Conservation (phyloP, 2,113 vertebrate species). For the Phalacrocorax carbo region DNA sequence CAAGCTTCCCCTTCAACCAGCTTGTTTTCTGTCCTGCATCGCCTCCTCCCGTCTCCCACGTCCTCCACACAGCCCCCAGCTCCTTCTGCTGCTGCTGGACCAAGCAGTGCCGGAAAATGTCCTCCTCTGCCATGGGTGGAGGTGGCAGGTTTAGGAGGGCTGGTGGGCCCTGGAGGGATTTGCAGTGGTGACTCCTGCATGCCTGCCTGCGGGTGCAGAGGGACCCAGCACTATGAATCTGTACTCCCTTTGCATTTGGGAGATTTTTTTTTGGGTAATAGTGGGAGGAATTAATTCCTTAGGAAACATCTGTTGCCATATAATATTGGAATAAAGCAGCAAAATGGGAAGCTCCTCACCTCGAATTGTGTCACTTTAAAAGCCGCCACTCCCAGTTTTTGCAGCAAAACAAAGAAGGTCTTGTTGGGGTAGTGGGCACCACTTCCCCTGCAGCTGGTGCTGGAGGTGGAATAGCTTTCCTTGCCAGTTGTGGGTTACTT, state of each 20-base stretch:
- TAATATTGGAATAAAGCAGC: constrained; percentile 7
- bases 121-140: not conserved
- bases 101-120: not conserved
- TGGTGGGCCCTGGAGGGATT: not conserved
- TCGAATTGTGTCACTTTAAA: constrained; percentile 58
- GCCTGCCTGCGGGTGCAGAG: not conserved
- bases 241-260: not conserved
- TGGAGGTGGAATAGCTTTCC: constrained; percentile 74
- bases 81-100: not conserved
- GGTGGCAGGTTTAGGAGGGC: not conserved
- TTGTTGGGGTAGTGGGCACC: constrained; percentile 69
- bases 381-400: constrained; percentile 55
- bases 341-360: constrained; percentile 43
- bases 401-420: constrained; percentile 68
- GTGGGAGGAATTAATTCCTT: constrained; percentile 30
- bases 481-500: constrained; percentile 74
- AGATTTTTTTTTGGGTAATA: not conserved
- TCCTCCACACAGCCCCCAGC: not conserved
- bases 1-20: not conserved
- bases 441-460: constrained; percentile 74
- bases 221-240: not conserved
- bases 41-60: not conserved
- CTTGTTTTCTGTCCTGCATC: not conserved
- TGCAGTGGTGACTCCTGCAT: not conserved
- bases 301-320: constrained; percentile 30